These are phyloP conservation scores for Diplogasteroides magnus DNA, from an alignment of 1,140 invertebrate genomes.

Conservation along the genomic window DNA sequence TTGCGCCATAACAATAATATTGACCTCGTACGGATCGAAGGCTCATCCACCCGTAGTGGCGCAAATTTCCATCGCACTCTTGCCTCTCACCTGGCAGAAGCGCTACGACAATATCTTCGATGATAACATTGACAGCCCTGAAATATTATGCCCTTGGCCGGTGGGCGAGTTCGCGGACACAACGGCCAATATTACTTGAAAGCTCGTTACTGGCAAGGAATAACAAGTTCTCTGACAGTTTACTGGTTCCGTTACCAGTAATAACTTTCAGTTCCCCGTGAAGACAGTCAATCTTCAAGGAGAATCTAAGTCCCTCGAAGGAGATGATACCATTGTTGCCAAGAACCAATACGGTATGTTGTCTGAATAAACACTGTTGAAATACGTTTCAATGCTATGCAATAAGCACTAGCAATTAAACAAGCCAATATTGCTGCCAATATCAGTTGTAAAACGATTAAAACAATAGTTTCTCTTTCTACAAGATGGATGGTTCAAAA, in stretches of 20 bases:
- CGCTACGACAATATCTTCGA: too few relatives aligned
- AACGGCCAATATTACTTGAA: slow-evolving; percentile 73
- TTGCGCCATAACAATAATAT: too few relatives aligned
- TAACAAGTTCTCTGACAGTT: too few relatives aligned
- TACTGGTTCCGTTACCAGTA: slow-evolving; percentile 81
- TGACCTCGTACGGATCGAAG: slow-evolving; percentile 89
- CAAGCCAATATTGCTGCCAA: slow-evolving; percentile 73
- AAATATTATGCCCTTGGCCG: too few relatives aligned
- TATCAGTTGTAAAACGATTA: slow-evolving; percentile 77
- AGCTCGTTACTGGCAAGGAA: too few relatives aligned
- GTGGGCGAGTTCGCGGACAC: slow-evolving; percentile 61
- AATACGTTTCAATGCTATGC: too few relatives aligned
- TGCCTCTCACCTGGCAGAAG: too few relatives aligned
- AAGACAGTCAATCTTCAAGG: slow-evolving; percentile 81
- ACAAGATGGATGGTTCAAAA: too few relatives aligned
- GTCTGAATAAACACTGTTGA: slow-evolving; percentile 56
- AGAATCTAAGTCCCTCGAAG: slow-evolving; percentile 87
- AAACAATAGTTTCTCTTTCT: too few relatives aligned
- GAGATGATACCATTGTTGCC: slow-evolving; percentile 79
- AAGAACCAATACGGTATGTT: too few relatives aligned
- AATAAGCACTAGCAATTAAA: slow-evolving; percentile 61
- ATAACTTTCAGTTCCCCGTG: slow-evolving; percentile 86
- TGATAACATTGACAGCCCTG: too few relatives aligned
- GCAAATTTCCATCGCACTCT: too few relatives aligned
- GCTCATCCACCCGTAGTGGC: slow-evolving; percentile 81